A percentile compares a stretch with the other conserved stretches of the same genome.
These are phyloP conservation scores for Stichodactyla mertensii DNA, from an alignment of 64 coral and sea anemone genomes.

Conservation along the genomic window DNA sequence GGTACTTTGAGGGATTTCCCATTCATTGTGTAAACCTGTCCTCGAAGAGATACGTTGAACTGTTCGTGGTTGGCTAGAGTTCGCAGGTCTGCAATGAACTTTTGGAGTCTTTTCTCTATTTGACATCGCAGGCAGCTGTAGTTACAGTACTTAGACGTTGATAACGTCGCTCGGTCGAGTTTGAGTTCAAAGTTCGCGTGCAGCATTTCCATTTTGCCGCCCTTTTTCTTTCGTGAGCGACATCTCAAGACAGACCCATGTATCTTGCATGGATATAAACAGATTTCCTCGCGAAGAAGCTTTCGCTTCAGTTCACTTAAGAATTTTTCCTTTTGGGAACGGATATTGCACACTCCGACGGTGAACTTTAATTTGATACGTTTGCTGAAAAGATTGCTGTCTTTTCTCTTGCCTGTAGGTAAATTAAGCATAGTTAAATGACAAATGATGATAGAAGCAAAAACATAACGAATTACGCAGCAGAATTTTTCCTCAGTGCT, in stretches of 20 bases:
- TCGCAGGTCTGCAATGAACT: slow-evolving; percentile 52
- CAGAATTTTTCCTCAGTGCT: no score
- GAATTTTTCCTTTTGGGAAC: neutral
- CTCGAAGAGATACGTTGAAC: slow-evolving; percentile 58
- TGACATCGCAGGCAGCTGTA: slow-evolving; percentile 58
- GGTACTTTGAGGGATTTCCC: slow-evolving; percentile 27
- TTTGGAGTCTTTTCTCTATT: slow-evolving; percentile 61
- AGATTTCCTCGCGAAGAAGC: slow-evolving; percentile 43
- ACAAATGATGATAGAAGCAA: neutral
- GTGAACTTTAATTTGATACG: slow-evolving; percentile 28
- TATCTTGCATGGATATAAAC: slow-evolving; percentile 59
- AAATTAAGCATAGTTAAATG: neutral
- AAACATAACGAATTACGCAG: neutral
- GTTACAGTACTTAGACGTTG: slow-evolving; percentile 60
- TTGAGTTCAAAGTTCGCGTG: slow-evolving; percentile 60
- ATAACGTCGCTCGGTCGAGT: slow-evolving; percentile 28
- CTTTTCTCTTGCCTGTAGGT: neutral
- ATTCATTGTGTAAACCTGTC: slow-evolving; percentile 37
- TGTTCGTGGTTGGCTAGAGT: slow-evolving; percentile 28
- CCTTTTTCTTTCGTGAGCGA: neutral
- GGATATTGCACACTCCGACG: neutral
- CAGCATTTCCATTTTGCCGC: neutral
- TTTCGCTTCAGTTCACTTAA: neutral
- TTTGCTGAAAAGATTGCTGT: slow-evolving; percentile 12
- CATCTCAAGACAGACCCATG: slow-evolving; percentile 32